phyloP scores from a whole-genome alignment of 2,888 invertebrate species.

The Drosophila falleni region DNA sequence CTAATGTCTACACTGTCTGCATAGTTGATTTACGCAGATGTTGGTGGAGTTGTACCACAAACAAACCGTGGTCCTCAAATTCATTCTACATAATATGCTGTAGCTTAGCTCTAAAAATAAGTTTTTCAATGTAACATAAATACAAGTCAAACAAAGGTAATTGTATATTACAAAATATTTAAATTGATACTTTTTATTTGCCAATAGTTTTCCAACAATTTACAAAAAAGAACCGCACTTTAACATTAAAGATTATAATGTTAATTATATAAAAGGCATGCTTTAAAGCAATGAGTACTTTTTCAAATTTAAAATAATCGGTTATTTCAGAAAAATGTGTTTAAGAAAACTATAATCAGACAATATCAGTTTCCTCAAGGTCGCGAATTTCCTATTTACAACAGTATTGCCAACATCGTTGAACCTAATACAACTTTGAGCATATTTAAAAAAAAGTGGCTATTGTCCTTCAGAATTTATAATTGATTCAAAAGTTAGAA shows the following conservation, averaged over 20 bases:
- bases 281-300: conserved; percentile 30
- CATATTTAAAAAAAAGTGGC: too few relatives aligned
- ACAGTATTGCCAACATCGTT: too few relatives aligned
- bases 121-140: conserved; percentile 75
- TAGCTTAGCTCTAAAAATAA: conserved; percentile 76
- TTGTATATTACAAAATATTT: conserved; percentile 21
- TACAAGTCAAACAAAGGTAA: conserved; percentile 58
- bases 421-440: too few relatives aligned
- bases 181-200: conserved; percentile 6
- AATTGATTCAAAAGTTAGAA: too few relatives aligned
- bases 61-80: conserved; percentile 56
- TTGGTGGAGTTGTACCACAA: conserved; percentile 32
- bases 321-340: too few relatives aligned
- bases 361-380: too few relatives aligned
- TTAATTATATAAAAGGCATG: conserved; percentile 10
- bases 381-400: too few relatives aligned
- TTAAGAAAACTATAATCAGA: too few relatives aligned
- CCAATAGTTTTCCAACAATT: not conserved
- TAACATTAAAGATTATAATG: not conserved
- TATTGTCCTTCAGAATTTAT: too few relatives aligned
- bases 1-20: conserved; percentile 43
- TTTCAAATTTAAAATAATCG: conserved; percentile 1
- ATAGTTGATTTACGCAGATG: conserved; percentile 67
- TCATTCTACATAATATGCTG: conserved; percentile 69
- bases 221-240: not conserved